These are phyloP conservation scores for Anser cygnoides DNA, from an alignment of 2,113 vertebrate genomes.

Conservation along the genomic window DNA sequence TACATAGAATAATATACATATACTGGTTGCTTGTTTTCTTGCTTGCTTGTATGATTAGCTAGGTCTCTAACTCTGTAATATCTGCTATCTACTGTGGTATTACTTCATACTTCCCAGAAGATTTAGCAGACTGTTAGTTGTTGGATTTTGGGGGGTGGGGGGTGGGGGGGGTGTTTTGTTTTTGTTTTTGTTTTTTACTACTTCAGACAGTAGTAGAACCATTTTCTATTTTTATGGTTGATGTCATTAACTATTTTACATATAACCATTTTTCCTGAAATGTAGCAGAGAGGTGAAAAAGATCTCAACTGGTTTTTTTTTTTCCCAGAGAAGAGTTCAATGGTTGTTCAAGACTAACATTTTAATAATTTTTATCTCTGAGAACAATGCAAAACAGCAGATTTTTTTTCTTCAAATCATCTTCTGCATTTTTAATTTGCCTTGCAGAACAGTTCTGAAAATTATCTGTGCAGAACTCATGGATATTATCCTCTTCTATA, in stretches of 20 bases:
- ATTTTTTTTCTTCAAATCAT: background rate
- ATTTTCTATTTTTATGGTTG: background rate
- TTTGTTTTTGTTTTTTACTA: background rate
- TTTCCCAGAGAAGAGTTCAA: background rate
- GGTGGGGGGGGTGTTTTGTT: no score
- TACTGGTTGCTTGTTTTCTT: background rate
- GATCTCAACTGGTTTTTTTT: background rate
- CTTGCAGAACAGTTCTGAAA: background rate
- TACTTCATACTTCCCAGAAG: background rate
- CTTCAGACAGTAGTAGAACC: background rate
- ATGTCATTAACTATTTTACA: background rate
- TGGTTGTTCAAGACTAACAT: background rate
- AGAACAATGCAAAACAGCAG: background rate
- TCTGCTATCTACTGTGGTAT: background rate
- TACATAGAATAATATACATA: background rate
- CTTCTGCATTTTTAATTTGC: conserved; percentile 36
- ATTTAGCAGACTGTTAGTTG: background rate
- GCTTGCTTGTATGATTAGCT: background rate
- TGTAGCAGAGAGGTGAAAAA: background rate
- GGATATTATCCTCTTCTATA: background rate
- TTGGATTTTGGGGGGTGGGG: no score
- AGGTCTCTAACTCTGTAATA: background rate
- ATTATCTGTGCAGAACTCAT: background rate
- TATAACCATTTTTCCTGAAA: background rate
- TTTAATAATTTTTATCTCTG: conserved; percentile 1